Percentiles rank a stretch among this genome's conserved stretches.
Conservation (phyloP, 2,888 invertebrate species). For the Hirtodrosophila histrioides region DNA sequence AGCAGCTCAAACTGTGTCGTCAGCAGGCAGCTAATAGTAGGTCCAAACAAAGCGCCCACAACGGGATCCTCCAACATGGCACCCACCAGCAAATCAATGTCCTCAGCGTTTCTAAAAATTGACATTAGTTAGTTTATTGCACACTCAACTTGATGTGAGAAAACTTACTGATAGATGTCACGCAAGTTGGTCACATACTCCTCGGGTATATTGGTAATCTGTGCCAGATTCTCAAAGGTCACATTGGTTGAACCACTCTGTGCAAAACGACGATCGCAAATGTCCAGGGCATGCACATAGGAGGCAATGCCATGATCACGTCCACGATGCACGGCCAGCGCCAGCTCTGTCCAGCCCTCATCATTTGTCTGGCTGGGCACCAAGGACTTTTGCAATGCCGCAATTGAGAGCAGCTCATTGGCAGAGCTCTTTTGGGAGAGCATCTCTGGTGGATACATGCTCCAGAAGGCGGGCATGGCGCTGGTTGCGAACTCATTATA, state of each 20-base stretch:
- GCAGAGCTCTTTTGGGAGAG: constrained; percentile 87
- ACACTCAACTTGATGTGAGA: fast-evolving
- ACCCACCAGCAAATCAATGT: constrained; percentile 93
- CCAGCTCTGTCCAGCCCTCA: constrained; percentile 85
- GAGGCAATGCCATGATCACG: constrained; percentile 93
- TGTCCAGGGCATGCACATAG: constrained; percentile 88
- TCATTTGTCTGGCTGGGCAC: constrained; percentile 83
- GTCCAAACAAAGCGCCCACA: constrained; percentile 93
- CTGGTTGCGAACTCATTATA: constrained; percentile 91
- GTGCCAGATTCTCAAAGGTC: constrained; percentile 76
- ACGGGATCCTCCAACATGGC: constrained; percentile 92
- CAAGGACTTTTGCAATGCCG: constrained; percentile 85
- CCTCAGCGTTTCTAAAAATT: constrained; percentile 87
- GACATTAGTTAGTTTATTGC: not conserved
- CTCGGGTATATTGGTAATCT: constrained; percentile 81
- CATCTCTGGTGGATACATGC: constrained; percentile 90
- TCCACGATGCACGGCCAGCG: constrained; percentile 87
- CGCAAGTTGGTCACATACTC: constrained; percentile 87
- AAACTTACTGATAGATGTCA: constrained; percentile 88
- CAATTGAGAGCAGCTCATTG: constrained; percentile 87
- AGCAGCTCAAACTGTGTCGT: constrained; percentile 92
- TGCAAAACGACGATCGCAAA: constrained; percentile 85
- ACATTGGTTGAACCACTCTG: constrained; percentile 68
- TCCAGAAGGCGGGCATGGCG: constrained; percentile 89
- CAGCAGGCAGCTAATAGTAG: constrained; percentile 94